These are phyloP conservation scores for Oligia strigilis DNA, from an alignment of 2,888 invertebrate genomes.

Conservation along the genomic window DNA sequence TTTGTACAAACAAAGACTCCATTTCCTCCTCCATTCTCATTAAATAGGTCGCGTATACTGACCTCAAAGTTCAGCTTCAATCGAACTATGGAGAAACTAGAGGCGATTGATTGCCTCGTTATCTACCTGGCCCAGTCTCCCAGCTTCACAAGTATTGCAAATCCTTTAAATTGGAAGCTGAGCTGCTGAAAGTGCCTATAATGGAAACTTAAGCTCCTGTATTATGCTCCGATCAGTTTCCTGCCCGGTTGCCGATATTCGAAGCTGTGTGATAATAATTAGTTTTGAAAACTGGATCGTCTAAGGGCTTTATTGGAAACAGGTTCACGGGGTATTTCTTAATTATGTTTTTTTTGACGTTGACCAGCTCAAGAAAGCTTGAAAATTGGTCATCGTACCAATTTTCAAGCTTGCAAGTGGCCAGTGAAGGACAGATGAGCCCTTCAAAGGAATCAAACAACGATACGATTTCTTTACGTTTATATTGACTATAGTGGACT, in stretches of 20 bases:
- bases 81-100: slow-evolving; percentile 41
- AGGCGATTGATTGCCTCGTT: slow-evolving; percentile 46
- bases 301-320: slow-evolving; percentile 25
- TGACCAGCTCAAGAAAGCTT: background rate
- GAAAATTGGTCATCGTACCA: too few species aligned
- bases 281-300: slow-evolving; percentile 41
- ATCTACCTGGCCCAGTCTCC: slow-evolving; percentile 50
- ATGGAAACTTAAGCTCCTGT: slow-evolving; percentile 59
- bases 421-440: too few species aligned
- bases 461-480: too few species aligned
- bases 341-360: background rate
- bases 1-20: slow-evolving; percentile 4
- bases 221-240: slow-evolving; percentile 47
- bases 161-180: slow-evolving; percentile 56
- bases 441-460: too few species aligned
- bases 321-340: background rate
- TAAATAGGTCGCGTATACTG: slow-evolving; percentile 36
- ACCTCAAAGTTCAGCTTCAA: slow-evolving; percentile 43
- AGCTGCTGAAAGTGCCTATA: slow-evolving; percentile 54
- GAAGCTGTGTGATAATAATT: slow-evolving; percentile 52
- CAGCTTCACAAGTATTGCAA: slow-evolving; percentile 42
- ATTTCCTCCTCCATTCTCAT: too few species aligned
- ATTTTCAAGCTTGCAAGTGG: too few species aligned
- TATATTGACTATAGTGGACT: too few species aligned
- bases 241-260: slow-evolving; percentile 33